Evolutionary conservation across 2,888 invertebrate species (phyloP).

Genomic region (Chymomyza fuscimana): DNA sequence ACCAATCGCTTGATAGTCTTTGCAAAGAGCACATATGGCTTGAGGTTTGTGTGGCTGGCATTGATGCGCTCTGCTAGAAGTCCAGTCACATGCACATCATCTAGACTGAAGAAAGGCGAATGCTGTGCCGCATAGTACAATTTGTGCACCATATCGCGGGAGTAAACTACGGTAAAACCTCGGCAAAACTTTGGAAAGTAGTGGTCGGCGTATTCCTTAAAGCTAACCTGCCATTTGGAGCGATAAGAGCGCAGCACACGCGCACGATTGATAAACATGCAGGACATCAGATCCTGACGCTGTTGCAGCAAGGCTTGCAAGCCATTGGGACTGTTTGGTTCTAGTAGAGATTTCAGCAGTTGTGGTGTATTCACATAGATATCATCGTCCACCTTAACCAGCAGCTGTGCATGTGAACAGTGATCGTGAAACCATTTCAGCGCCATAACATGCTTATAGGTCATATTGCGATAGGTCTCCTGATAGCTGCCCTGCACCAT

Average conservation of each 20-base stretch:
- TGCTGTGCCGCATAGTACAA: slow-evolving; percentile 83
- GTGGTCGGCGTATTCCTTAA: slow-evolving; percentile 83
- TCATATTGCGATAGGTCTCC: slow-evolving; percentile 90
- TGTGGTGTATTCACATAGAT: slow-evolving; percentile 86
- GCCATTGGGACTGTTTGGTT: slow-evolving; percentile 22
- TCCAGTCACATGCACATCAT: slow-evolving; percentile 90
- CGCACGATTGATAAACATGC: slow-evolving; percentile 81
- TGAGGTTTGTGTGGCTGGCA: slow-evolving; percentile 79
- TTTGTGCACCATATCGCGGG: slow-evolving; percentile 83
- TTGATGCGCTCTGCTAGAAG: slow-evolving; percentile 81
- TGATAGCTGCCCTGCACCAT: slow-evolving; percentile 88
- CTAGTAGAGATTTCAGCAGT: slow-evolving; percentile 81
- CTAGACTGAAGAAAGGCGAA: slow-evolving; percentile 89
- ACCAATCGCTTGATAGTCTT: slow-evolving; percentile 56
- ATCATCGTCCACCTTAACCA: slow-evolving; percentile 90
- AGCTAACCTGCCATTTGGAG: slow-evolving; percentile 89
- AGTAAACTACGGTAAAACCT: slow-evolving; percentile 86
- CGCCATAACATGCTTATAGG: slow-evolving; percentile 91
- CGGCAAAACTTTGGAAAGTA: slow-evolving; percentile 89
- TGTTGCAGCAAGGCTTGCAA: slow-evolving; percentile 45
- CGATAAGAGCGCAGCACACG: slow-evolving; percentile 83
- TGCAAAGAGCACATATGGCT: slow-evolving; percentile 63
- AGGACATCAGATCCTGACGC: slow-evolving; percentile 83
- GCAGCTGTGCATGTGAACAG: slow-evolving; percentile 85
- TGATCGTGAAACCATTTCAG: slow-evolving; percentile 88